Percentiles rank a stretch among this genome's conserved stretches.
These are phyloP conservation scores for Cabera pusaria DNA, from an alignment of 2,888 invertebrate species.

Conservation along the genomic window DNA sequence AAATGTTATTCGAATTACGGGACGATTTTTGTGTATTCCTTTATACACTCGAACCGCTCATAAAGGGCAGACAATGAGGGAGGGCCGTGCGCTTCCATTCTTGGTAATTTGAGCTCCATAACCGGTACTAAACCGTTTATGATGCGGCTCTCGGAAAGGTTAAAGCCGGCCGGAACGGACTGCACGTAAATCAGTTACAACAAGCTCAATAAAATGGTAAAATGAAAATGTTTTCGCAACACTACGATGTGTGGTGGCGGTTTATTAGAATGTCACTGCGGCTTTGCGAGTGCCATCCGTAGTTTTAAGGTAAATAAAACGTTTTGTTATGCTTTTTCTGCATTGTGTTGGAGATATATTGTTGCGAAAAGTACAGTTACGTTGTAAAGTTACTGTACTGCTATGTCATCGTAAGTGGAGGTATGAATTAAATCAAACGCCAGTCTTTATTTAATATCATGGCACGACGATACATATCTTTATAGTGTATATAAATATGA, in stretches of 20 bases:
- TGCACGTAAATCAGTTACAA: slow-evolving; percentile 62
- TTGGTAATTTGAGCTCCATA: slow-evolving; percentile 75
- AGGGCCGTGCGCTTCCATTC: slow-evolving; percentile 64
- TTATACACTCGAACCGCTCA: slow-evolving; percentile 69
- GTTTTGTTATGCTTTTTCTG: slow-evolving; percentile 16
- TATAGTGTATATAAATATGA: too few species aligned
- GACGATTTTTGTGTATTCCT: slow-evolving; percentile 69
- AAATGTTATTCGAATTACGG: slow-evolving; percentile 74
- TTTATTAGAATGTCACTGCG: slow-evolving; percentile 39
- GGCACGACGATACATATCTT: too few species aligned
- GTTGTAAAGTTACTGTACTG: slow-evolving; percentile 1
- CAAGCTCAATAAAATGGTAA: slow-evolving; percentile 56
- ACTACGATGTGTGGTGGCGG: slow-evolving; percentile 41
- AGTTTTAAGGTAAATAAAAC: slow-evolving; percentile 24
- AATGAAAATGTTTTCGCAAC: slow-evolving; percentile 51
- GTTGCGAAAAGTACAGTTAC: not conserved
- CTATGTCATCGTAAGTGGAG: too few species aligned
- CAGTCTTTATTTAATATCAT: too few species aligned
- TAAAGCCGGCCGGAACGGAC: slow-evolving; percentile 67
- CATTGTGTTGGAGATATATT: slow-evolving; percentile 9
- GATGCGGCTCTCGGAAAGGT: slow-evolving; percentile 74
- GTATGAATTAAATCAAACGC: too few species aligned
- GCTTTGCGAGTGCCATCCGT: slow-evolving; percentile 28
- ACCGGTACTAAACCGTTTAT: slow-evolving; percentile 76
- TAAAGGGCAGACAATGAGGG: slow-evolving; percentile 74